A percentile compares a stretch with the other conserved stretches of the same genome.
phyloP scores from a whole-genome alignment of 2,113 vertebrate species.

The Cromileptes altivelis region DNA sequence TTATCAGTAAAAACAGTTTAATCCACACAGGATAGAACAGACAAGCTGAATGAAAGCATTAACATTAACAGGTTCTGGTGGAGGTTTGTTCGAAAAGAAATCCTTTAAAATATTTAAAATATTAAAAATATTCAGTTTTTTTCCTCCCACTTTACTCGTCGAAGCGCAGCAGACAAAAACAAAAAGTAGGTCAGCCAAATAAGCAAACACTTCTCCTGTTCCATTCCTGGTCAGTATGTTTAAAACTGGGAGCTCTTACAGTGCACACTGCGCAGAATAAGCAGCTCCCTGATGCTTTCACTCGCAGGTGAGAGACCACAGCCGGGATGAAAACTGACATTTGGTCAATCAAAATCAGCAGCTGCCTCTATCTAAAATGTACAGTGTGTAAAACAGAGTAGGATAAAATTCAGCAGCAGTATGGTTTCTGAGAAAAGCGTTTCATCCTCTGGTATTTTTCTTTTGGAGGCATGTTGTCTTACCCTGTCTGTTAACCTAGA shows the following conservation, averaged over 20 bases:
- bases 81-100: constrained; percentile 20
- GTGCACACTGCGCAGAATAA: not conserved
- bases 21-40: not conserved
- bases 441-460: too few relatives aligned
- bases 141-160: not conserved
- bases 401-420: too few relatives aligned
- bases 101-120: constrained; percentile 41
- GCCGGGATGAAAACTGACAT: too few relatives aligned
- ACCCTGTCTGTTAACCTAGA: too few relatives aligned
- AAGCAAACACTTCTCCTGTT: constrained; percentile 36
- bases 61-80: not conserved
- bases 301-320: too few relatives aligned
- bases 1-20: not conserved
- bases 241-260: constrained; percentile 18
- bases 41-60: not conserved
- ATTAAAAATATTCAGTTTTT: constrained; percentile 30
- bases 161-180: constrained; percentile 43
- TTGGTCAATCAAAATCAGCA: too few relatives aligned
- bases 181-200: constrained; percentile 66
- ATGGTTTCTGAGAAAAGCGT: too few relatives aligned
- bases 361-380: too few relatives aligned
- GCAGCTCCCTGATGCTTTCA: not conserved
- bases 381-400: too few relatives aligned
- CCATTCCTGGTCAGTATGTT: constrained; percentile 24
- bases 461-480: too few relatives aligned